Base-by-base conservation (phyloP, 2,888 invertebrate genomes). In the Desoria tigrina region DNA sequence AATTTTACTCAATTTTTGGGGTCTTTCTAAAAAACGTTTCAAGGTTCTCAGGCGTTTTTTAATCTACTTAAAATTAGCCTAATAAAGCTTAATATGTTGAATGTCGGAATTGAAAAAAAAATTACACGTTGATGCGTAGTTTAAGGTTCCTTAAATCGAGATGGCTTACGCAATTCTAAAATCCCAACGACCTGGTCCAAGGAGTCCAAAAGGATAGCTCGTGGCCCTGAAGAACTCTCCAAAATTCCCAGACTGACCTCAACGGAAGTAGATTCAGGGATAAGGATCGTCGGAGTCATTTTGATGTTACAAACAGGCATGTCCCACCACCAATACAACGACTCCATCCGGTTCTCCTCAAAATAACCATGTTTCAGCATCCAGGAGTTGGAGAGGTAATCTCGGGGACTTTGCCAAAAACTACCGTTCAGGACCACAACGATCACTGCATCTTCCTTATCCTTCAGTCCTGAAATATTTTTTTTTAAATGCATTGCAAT, bases 291-390 rank as follows among this genome's bases (percentile, higher is more conserved):
- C 9, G 9, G 9, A 11, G 39, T 9, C 9, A 39, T 9, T 39
- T 54, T 65, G 2, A 65, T 55, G n/a, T 60, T 60, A 11, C 54
- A 45, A 11, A 65, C 2, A 6, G 65, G 60, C 65, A 65, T 65
- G n/a, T 61, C 56, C 24, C 58, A 65, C 65, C 65, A 65, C 65
- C 65, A 65, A 42, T 60, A 65, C 63, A 61, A 60, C 32, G 54
- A 70, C 66, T 60, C 73, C 63, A 63, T 66, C 66, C 63, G 73
- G 64, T 27, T 65, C 53, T 42, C 53, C 59, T 16, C 49, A 21
- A 54, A 65, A 27, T 60, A 55, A 1, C 53, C 53, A 18, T 60
- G 54, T 18, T 32, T 18, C 23, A 65, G 28, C 65, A 65, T 65
- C 65, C 65, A 65, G 9, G 60, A 59, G 4, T 42, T 28, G 3